phyloP scores from a whole-genome alignment of 2,888 invertebrate species.

The Ophraella communa region DNA sequence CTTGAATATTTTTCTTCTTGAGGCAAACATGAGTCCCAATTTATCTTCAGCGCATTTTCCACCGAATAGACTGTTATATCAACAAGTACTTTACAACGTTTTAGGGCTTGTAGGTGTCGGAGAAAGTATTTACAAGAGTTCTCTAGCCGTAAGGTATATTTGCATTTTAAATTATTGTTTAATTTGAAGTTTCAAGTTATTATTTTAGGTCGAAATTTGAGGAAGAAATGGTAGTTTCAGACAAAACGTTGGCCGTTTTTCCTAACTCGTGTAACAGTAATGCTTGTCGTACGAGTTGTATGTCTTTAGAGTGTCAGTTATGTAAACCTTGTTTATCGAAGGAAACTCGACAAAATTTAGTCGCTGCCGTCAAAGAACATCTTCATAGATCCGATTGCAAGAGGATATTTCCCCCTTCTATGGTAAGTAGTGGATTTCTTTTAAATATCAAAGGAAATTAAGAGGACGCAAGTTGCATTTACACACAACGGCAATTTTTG shows the following conservation, averaged over 20 bases:
- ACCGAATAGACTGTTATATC: constrained; percentile 87
- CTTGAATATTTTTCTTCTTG: constrained; percentile 86
- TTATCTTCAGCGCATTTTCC: constrained; percentile 91
- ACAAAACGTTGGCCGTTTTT: constrained; percentile 81
- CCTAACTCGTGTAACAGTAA: constrained; percentile 70
- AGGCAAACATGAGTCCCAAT: constrained; percentile 99
- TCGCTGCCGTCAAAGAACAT: constrained; percentile 80
- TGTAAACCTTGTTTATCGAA: constrained; percentile 79
- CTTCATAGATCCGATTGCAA: constrained; percentile 79
- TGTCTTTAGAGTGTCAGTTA: constrained; percentile 72
- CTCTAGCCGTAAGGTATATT: constrained; percentile 59
- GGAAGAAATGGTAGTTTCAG: constrained; percentile 63
- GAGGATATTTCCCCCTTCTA: constrained; percentile 79
- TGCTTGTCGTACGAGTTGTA: constrained; percentile 69
- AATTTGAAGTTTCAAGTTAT: neutral
- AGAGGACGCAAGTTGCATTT: too few species aligned
- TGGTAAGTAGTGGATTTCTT: constrained; percentile 56
- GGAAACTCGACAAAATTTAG: constrained; percentile 66
- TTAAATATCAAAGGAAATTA: too few species aligned
- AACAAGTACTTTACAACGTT: constrained; percentile 88
- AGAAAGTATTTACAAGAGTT: constrained; percentile 59
- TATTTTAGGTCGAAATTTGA: constrained; percentile 44
- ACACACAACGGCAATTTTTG: too few species aligned
- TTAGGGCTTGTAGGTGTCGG: constrained; percentile 81
- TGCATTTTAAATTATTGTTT: neutral